Evolutionary conservation across 2,797 vertebrate species (phyloP).

Genomic region (Zalophus californianus): DNA sequence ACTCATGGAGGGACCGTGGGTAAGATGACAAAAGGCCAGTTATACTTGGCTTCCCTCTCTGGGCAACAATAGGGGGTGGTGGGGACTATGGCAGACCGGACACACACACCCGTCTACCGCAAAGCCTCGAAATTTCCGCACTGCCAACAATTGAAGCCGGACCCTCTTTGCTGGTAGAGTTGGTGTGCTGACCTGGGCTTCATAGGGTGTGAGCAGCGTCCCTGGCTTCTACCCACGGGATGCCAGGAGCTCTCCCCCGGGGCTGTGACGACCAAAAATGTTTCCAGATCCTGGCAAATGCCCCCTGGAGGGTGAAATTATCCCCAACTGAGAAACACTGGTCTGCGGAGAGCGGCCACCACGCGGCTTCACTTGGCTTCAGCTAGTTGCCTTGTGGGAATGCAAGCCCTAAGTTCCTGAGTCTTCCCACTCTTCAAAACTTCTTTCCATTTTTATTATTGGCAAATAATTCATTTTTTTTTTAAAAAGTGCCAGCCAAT

Average conservation of each 20-base stretch:
- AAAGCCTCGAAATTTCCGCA: not conserved
- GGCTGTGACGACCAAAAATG: not conserved
- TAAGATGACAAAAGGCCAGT: not conserved
- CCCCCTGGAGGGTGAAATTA: not conserved
- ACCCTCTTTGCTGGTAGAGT: not conserved
- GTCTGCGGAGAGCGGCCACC: not conserved
- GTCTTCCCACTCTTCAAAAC: not conserved
- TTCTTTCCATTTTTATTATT: not conserved
- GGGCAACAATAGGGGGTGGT: not conserved
- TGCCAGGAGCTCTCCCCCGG: not conserved
- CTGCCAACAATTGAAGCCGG: fast-evolving
- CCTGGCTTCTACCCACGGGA: not conserved
- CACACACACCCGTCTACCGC: fast-evolving
- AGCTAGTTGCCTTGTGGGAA: fast-evolving
- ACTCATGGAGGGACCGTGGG: not conserved
- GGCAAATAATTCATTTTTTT: not conserved
- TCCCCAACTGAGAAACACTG: not conserved
- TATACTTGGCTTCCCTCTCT: too few species aligned
- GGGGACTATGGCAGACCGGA: not conserved
- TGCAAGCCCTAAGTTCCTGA: fast-evolving
- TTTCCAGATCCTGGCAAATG: not conserved
- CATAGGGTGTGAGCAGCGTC: too few species aligned
- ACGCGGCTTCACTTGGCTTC: fast-evolving
- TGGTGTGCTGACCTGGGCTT: not conserved
- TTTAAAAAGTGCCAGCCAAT: not conserved